Percentiles rank a stretch among this genome's conserved stretches.
These are phyloP conservation scores for Gila robusta DNA, from an alignment of 2,797 vertebrate genomes.

Conservation along the genomic window DNA sequence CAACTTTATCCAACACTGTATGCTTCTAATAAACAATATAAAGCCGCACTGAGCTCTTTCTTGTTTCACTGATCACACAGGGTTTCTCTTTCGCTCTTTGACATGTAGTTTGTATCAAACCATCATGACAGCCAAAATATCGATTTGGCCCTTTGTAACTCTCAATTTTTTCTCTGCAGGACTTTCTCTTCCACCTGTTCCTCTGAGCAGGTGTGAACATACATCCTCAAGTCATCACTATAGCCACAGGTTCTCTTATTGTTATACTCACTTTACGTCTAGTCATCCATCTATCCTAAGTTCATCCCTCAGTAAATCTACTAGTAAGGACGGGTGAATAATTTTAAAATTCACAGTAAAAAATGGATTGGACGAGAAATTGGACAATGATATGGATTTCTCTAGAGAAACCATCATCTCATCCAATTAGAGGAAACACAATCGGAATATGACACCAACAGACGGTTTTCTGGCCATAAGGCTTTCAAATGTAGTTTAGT, in stretches of 20 bases:
- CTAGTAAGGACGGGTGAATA: not conserved
- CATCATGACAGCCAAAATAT: slow-evolving; percentile 22
- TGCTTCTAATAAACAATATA: not conserved
- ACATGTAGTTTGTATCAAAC: slow-evolving; percentile 13
- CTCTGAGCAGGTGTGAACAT: slow-evolving; percentile 24
- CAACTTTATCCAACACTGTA: not conserved
- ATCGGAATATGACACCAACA: slow-evolving; percentile 11
- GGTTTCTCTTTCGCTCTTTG: not conserved
- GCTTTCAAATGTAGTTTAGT: slow-evolving; percentile 41
- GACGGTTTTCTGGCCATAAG: slow-evolving; percentile 35
- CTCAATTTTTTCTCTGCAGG: slow-evolving; percentile 34
- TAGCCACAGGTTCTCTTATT: not conserved
- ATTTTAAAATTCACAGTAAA: slow-evolving; percentile 8
- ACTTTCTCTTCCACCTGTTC: slow-evolving; percentile 5
- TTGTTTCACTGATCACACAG: slow-evolving; percentile 1
- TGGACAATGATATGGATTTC: not conserved
- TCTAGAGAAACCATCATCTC: slow-evolving; percentile 1
- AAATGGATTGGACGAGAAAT: not conserved
- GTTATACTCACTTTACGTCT: not conserved
- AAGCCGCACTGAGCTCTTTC: not conserved
- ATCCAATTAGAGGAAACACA: slow-evolving; percentile 32
- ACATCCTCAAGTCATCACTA: slow-evolving; percentile 1
- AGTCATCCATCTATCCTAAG: not conserved
- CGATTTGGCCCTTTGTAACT: slow-evolving; percentile 17
- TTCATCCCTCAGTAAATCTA: not conserved